Evolutionary conservation across 2,888 invertebrate species (phyloP), one percentile per base, ranked within the genome.

Genomic region (Epistrophe grossulariae): DNA sequence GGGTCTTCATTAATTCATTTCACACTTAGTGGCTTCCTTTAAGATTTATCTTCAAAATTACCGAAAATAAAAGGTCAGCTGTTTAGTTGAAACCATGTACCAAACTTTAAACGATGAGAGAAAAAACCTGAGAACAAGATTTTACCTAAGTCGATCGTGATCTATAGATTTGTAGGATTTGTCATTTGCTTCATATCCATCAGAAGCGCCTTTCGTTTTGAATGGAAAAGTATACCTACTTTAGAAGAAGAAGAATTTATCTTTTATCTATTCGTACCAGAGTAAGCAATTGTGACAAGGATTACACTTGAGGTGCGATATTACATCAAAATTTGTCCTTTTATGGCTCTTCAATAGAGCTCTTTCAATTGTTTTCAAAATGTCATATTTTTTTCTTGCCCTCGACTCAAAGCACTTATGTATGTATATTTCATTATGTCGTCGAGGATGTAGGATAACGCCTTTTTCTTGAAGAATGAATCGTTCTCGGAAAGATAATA

Each of bases 231-330:
- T 52, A 35, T 1, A 52, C 24, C 52, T 43, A 48, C 70, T 74
- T 68, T 8, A 1, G 35, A 35, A 35, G 9, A 35, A 35, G 35
- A 35, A 35, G 9, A 35, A 35, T 31, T 4, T 31, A 31, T 91
- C 88, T 90, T 88, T 78, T 80, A 70, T 72, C 60, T 72, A 70
- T 77, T 83, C 79, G 74, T 73, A 24, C 79, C 70, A 55, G 79
- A 77, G 82, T 83, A 66, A 79, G 70, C 89, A 91, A 91, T 90
- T 90, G 92, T 90, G 89, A 90, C 88, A 90, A 89, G 88, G 88
- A 85, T 88, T 87, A 88, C 81, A 84, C 81, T 85, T 83, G 68
- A 89, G 88, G 88, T 90, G 90, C 90, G 89, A 90, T 85, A 84
- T 84, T 84, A 84, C 84, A 84, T 80, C 80, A 84, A 84, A 76